Percentiles rank a stretch among this genome's conserved stretches.
Evolutionary conservation across 1,140 invertebrate species (phyloP).

Genomic region (Diabrotica undecimpunctata): DNA sequence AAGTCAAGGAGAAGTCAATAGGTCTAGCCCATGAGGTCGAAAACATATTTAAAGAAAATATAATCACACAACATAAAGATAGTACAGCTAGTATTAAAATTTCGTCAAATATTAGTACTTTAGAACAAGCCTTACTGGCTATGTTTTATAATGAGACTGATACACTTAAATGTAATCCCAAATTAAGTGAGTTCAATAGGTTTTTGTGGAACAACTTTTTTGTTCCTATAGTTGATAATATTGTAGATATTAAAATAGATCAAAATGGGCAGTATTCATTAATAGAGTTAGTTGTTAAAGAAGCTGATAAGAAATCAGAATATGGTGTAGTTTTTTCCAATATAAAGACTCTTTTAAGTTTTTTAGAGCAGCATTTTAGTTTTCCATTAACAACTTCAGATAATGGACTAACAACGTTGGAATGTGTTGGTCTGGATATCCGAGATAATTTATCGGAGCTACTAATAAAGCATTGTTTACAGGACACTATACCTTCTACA

Average conservation of each 20-base stretch:
- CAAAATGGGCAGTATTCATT: constrained; percentile 47
- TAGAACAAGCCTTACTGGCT: constrained; percentile 26
- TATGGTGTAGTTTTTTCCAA: constrained; percentile 61
- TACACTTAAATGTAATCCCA: too few relatives aligned
- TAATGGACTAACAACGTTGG: constrained; percentile 59
- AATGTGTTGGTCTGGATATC: constrained; percentile 59
- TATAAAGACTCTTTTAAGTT: constrained; percentile 58
- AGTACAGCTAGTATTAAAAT: constrained; percentile 28
- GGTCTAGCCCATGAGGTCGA: constrained; percentile 45
- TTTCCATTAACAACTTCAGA: constrained; percentile 49
- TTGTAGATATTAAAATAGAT: constrained; percentile 48
- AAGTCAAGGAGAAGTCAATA: constrained; percentile 7
- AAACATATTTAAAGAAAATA: constrained; percentile 50
- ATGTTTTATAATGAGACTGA: constrained; percentile 20
- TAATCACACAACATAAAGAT: constrained; percentile 43
- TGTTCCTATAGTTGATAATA: constrained; percentile 53
- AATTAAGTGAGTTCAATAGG: constrained; percentile 47
- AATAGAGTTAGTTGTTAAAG: constrained; percentile 50
- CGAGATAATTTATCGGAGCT: constrained; percentile 60
- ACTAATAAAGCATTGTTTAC: constrained; percentile 71
- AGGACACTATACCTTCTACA: constrained; percentile 70
- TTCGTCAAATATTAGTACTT: constrained; percentile 23
- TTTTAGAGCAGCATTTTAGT: constrained; percentile 57
- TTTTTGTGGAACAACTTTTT: constrained; percentile 55
- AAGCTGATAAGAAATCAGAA: constrained; percentile 48